A percentile compares a stretch with the other conserved stretches of the same genome.
Conservation (phyloP, 1,140 invertebrate genomes). For the Sycobia sp. region DNA sequence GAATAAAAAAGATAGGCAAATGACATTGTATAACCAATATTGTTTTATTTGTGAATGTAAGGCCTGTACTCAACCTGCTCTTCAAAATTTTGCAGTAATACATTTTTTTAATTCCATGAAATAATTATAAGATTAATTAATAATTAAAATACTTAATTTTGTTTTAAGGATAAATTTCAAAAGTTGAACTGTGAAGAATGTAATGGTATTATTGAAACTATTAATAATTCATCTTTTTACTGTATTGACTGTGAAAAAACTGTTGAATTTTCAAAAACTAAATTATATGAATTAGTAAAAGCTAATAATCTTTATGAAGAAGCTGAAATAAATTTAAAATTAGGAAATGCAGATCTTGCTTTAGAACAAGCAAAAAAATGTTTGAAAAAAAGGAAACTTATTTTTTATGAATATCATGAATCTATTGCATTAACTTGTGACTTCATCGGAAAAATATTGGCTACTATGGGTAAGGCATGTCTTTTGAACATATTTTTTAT, state of each 20-base stretch:
- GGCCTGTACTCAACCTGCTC: conserved; percentile 63
- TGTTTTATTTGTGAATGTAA: conserved; percentile 72
- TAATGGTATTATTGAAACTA: conserved; percentile 43
- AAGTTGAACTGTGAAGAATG: conserved; percentile 54
- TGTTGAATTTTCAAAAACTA: conserved; percentile 40
- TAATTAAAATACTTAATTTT: too few species aligned
- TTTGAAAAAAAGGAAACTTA: conserved; percentile 51
- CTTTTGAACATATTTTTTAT: too few species aligned
- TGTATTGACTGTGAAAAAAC: conserved; percentile 50
- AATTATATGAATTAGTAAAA: conserved; percentile 46
- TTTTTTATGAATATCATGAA: conserved; percentile 61
- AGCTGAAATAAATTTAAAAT: conserved; percentile 38
- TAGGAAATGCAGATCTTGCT: conserved; percentile 39
- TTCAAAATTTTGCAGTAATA: conserved; percentile 62
- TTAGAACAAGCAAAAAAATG: conserved; percentile 52
- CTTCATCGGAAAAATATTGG: conserved; percentile 62
- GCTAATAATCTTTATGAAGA: conserved; percentile 53
- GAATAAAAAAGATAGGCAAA: conserved; percentile 64
- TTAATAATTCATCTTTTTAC: conserved; percentile 28
- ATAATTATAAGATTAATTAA: too few species aligned
- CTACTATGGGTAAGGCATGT: conserved; percentile 52
- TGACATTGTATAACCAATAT: conserved; percentile 71
- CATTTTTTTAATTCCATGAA: neutral
- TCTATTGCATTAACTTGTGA: conserved; percentile 60
- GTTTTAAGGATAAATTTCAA: conserved; percentile 55